phyloP scores from a whole-genome alignment of 2,113 vertebrate genomes.

The Gila orcuttii region DNA sequence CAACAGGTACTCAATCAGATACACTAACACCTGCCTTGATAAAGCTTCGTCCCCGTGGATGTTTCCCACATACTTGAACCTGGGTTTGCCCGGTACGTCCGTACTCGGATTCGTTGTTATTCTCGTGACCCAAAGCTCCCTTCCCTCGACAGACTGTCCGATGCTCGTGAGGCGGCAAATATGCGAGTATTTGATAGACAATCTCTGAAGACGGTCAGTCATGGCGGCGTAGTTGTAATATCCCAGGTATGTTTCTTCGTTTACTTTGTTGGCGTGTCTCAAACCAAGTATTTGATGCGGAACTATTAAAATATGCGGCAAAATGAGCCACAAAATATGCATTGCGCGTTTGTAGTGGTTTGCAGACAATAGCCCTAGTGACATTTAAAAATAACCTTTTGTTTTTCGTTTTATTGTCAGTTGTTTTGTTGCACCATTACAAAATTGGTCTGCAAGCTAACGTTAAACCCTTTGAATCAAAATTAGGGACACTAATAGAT shows the following conservation, averaged over 20 bases:
- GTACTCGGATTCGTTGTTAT: conserved; percentile 73
- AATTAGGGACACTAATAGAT: conserved; percentile 25
- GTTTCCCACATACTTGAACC: conserved; percentile 91
- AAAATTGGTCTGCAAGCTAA: background rate
- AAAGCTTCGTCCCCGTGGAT: conserved; percentile 97
- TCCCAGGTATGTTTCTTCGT: conserved; percentile 70
- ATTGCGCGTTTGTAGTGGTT: background rate
- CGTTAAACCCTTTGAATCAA: background rate
- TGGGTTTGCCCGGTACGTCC: conserved; percentile 82
- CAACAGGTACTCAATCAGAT: conserved; percentile 84
- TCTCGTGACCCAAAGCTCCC: conserved; percentile 90
- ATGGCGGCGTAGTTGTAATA: conserved; percentile 84
- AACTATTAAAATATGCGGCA: conserved; percentile 22
- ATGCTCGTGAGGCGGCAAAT: conserved; percentile 85
- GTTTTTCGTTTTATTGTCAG: background rate
- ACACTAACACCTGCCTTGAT: conserved; percentile 88
- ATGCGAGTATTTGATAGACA: conserved; percentile 74
- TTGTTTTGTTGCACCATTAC: background rate
- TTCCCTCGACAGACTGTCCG: conserved; percentile 81
- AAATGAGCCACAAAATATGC: conserved; percentile 2
- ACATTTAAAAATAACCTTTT: background rate
- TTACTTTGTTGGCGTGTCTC: conserved; percentile 53
- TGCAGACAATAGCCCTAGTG: background rate
- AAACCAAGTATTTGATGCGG: too few relatives aligned
- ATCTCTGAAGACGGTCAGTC: conserved; percentile 71